These are phyloP conservation scores for Alaudala cheleensis DNA, from an alignment of 2,113 vertebrate genomes.

Conservation along the genomic window DNA sequence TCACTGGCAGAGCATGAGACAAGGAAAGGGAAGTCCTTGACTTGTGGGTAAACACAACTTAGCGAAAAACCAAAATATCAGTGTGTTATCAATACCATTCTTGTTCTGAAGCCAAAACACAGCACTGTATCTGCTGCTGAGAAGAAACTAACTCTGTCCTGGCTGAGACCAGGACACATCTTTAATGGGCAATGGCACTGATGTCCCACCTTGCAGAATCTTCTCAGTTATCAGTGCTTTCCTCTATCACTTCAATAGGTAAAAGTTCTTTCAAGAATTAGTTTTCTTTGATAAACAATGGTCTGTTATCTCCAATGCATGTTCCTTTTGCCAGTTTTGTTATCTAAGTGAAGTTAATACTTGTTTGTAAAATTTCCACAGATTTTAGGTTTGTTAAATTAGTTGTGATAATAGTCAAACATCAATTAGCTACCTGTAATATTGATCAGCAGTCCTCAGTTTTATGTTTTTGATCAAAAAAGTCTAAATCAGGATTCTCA, in stretches of 20 bases:
- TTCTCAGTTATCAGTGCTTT: not conserved
- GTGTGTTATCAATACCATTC: not conserved
- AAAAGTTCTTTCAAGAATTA: not conserved
- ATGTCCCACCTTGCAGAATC: not conserved
- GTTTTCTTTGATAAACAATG: not conserved
- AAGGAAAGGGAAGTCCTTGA: not conserved
- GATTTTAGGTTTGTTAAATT: not conserved
- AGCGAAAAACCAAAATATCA: not conserved
- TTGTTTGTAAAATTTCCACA: not conserved
- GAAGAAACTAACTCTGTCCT: not conserved
- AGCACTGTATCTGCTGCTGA: not conserved
- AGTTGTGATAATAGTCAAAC: not conserved
- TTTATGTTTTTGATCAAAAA: not conserved
- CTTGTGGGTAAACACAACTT: not conserved
- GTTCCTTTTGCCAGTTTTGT: not conserved
- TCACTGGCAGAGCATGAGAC: not conserved
- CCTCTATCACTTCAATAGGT: not conserved
- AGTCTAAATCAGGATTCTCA: not conserved
- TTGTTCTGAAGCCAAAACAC: not conserved
- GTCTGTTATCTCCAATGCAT: not conserved
- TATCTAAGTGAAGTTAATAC: not conserved
- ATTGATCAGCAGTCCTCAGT: not conserved
- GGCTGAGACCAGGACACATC: not conserved
- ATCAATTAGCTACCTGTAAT: not conserved
- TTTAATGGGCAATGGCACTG: not conserved